These are phyloP conservation scores for Poeciliopsis prolifica DNA, from an alignment of 2,113 vertebrate species.

Conservation along the genomic window DNA sequence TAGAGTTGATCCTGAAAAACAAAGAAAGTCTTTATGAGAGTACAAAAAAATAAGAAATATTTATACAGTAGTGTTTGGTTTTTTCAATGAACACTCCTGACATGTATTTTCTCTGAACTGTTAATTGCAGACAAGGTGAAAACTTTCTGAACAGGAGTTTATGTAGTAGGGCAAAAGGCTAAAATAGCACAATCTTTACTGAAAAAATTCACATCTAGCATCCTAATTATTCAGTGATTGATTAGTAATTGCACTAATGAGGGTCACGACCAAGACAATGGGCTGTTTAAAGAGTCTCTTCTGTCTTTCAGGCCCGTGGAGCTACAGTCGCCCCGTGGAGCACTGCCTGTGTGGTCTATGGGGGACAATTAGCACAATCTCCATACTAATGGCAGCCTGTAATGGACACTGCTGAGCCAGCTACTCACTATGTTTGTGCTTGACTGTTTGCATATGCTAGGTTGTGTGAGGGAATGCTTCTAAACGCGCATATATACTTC, in stretches of 20 bases:
- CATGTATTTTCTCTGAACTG: neutral
- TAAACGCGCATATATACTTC: constrained; percentile 61
- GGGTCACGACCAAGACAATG: constrained; percentile 69
- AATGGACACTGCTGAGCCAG: constrained; percentile 76
- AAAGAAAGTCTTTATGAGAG: neutral
- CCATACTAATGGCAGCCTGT: constrained; percentile 77
- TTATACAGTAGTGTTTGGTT: no score
- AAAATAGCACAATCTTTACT: constrained; percentile 42
- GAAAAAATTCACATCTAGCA: constrained; percentile 57
- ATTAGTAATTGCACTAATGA: constrained; percentile 72
- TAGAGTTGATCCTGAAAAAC: no score
- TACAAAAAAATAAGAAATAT: no score
- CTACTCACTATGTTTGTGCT: constrained; percentile 43
- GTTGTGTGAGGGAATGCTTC: constrained; percentile 50
- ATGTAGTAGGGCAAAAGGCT: neutral
- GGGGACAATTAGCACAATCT: constrained; percentile 81
- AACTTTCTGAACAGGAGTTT: neutral
- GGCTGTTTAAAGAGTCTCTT: constrained; percentile 56
- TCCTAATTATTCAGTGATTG: constrained; percentile 70
- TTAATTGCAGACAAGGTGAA: neutral
- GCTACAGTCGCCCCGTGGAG: constrained; percentile 58
- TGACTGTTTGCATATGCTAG: constrained; percentile 46
- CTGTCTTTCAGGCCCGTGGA: constrained; percentile 44
- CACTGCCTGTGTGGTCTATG: constrained; percentile 77
- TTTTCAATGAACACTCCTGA: neutral